Conservation (phyloP, 1,140 invertebrate genomes). For the Bombus difficillimus region DNA sequence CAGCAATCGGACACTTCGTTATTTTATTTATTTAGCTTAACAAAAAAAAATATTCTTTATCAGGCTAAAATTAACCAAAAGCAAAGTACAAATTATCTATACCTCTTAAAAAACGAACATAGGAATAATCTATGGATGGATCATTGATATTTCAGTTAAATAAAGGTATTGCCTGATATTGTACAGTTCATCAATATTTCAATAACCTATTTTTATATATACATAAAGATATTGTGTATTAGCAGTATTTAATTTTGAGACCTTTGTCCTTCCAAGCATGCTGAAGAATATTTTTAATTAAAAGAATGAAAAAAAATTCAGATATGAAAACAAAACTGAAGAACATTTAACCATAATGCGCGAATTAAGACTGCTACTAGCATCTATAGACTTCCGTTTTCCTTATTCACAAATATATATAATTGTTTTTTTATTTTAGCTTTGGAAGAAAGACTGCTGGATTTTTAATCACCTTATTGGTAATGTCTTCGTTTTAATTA, state of each 20-base stretch:
- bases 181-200: not conserved
- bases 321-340: not conserved
- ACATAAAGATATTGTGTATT: not conserved
- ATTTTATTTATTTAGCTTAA: conserved; percentile 6
- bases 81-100: conserved; percentile 2
- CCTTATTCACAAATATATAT: not conserved
- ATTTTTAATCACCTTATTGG: conserved; percentile 45
- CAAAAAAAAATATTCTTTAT: conserved; percentile 8
- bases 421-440: conserved; percentile 63
- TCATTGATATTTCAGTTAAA: not conserved
- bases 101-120: not conserved
- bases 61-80: not conserved
- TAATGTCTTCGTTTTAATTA: conserved; percentile 49
- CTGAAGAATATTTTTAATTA: conserved; percentile 3
- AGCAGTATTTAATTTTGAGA: not conserved
- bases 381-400: not conserved
- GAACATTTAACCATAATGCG: not conserved
- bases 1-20: not conserved
- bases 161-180: conserved; percentile 5
- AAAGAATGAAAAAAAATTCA: not conserved
- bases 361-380: not conserved
- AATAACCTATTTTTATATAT: not conserved
- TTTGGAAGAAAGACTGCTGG: conserved; percentile 52
- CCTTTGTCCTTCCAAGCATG: not conserved
- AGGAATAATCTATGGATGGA: not conserved